Base-by-base conservation (phyloP, 2,888 invertebrate genomes). In the Limenitis camilla region DNA sequence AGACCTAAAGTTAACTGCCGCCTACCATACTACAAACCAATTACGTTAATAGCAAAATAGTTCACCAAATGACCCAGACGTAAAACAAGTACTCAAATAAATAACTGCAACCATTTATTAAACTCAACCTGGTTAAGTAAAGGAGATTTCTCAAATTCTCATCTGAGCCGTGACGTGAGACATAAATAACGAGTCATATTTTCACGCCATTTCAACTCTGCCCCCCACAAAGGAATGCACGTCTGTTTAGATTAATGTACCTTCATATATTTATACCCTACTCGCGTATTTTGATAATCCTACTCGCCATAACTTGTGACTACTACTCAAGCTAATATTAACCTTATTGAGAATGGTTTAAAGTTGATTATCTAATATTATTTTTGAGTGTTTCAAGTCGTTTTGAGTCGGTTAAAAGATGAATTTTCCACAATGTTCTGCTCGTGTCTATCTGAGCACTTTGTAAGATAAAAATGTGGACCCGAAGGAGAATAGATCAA, bases 401-500 rank as follows among this genome's bases (percentile, higher is more conserved):
- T 71, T 72, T 60, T 36, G 35, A 4, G 5, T 2, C 50, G 53
- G 19, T 46, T 6, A n/a, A 41, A 64, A 72, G 74, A 81, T 84
- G 84, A 82, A 81, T 83, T 83, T 83, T 82, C 81, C 80, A 72
- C 73, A 78, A 82, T 82, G 73, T 85, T 84, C 82, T 77, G 76
- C 69, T 72, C 72, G 80, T 82, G 84, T 85, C 84, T 85, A 81
- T 81, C 79, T 77, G 77, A 84, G 82, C 81, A 85, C 83, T 85
- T 85, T 85, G 86, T 81, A 80, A 83, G 83, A 85, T 86, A 86
- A 86, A 83, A 86, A 81, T 81, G 81, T 81, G 81, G 76, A 75
- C 72, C 75, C 69, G 69, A 69, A 73, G 74, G 74, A 77, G 78
- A 80, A 82, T 84, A 84, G 84, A 85, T 85, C 83, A 82, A 70